Evolutionary conservation across 2,888 invertebrate genomes (phyloP), one percentile per base, ranked within the genome.

Genomic region (Eupelmus urozonus): DNA sequence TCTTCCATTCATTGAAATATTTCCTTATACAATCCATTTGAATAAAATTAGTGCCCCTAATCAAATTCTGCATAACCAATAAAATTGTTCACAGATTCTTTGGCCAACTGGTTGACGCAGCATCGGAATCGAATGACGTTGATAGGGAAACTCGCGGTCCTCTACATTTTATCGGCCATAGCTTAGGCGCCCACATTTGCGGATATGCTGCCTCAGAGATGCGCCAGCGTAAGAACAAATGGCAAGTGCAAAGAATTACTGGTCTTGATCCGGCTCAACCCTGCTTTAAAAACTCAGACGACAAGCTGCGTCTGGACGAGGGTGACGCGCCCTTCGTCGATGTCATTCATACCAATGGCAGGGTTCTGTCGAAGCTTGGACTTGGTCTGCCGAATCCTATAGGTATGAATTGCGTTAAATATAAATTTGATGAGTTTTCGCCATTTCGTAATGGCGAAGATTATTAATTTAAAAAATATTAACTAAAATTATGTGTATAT

Each of bases 241-340:
- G 89, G 89, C 74, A 2, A 0, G 81, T 88, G 0, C 40, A 80
- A 13, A 84, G 89, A 75, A 87, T 91, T 78, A 88, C 86, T 90
- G 94, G 93, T 49, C 85, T 94, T 77, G 94, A 94, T 82, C 93
- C 94, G 11, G 93, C 93, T 0, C 93, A 93, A 73, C 93, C 93
- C 0, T 93, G 93, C 81, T 94, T 93, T 85, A 90, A 90, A 23
- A 90, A 91, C 0, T 84, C 87, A 0, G 90, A 90, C 76, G 74
- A 85, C 0, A 87, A 88, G 0, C 91, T 93, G 78, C 90, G 92
- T 5, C 84, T 94, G 78, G 92, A 93, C 82, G 86, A 88, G 2
- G 86, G 89, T 0, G 93, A 93, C 79, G 94, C 94, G 0, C 90
- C 91, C 29, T 93, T 92, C 67, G 93, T 94, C 0, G 93, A 94